Evolutionary conservation across 2,113 vertebrate genomes (phyloP), one percentile per base, ranked within the genome.

Genomic region (Bolborhynchus lineola): DNA sequence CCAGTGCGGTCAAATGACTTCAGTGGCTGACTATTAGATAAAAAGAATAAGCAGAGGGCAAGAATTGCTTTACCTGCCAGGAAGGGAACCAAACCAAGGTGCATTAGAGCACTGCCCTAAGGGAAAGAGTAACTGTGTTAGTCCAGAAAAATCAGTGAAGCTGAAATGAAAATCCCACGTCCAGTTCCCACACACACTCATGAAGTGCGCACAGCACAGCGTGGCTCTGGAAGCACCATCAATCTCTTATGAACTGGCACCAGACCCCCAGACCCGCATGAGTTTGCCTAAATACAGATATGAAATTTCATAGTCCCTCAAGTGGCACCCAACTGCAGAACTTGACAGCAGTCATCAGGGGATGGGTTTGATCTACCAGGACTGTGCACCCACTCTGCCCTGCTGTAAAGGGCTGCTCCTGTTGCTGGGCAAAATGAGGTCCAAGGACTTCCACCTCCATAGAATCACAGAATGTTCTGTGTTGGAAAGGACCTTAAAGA

Each of bases 51-150:
- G 74, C 84, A 92, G 69, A 83, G 65, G 62, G 81, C 79, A 90
- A 35, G 52, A 93, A 91, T 50, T 88, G 76, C 82, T 95, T 72
- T 60, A 84, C 76, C 83, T 95, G 89, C 81, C 89, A 91, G 7
- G 31, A 80, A 82, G 46, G 74, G 53, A 89, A 85, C 39, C 86
- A 79, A 84, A 91, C 14, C 41, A 69, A 91, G 16, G 37, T 37
- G 76, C 95, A 85, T 87, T 71, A 89, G 89, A 94, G 91, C 89
- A 72, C 26, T 82, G 89, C 59, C 84, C 65, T 12, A 13, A 47
- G 77, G 92, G 52, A 85, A 79, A 71, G 41, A 70, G 41, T 5
- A 78, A 91, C 62, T 82, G 47, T 62, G 12, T 68, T 50, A 55
- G 44, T 64, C 65, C 86, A 89, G 67, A 72, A 95, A 95, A 90